Conservation (phyloP, 2,797 vertebrate genomes). For the Orestias chungarensis region DNA sequence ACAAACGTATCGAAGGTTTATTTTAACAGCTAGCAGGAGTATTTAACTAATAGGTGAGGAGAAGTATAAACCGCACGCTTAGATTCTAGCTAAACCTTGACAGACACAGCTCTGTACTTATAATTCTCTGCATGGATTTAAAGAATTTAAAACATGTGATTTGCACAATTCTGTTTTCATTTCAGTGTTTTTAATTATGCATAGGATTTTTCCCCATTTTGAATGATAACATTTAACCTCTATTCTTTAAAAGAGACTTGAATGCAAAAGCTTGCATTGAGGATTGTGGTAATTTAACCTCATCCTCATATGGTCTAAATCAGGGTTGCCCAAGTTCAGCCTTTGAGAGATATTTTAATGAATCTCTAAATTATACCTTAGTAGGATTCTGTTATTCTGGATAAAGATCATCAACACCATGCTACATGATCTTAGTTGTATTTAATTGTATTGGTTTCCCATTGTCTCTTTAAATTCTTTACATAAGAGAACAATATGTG, state of each 20-base stretch:
- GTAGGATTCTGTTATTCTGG: too few species aligned
- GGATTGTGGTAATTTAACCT: neutral
- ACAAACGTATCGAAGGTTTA: slow-evolving; percentile 42
- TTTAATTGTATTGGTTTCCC: neutral
- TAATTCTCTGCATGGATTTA: neutral
- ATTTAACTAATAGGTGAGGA: slow-evolving; percentile 35
- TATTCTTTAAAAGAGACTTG: neutral
- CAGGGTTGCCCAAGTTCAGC: neutral
- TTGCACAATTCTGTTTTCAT: neutral
- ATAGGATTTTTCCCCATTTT: too few species aligned
- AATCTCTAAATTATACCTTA: too few species aligned
- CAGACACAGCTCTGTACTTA: slow-evolving; percentile 10
- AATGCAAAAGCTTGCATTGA: neutral
- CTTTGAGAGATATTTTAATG: neutral
- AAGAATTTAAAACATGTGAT: neutral
- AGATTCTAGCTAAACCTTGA: slow-evolving; percentile 15
- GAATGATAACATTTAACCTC: neutral
- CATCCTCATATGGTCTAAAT: neutral
- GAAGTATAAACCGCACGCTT: slow-evolving; percentile 17
- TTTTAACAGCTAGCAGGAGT: slow-evolving; percentile 36
- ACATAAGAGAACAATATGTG: neutral
- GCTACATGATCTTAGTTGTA: neutral
- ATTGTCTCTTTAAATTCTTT: neutral
- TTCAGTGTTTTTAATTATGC: neutral
- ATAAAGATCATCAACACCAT: neutral